Conservation (phyloP, 1,140 invertebrate species). For the Lordiphosa clarofinis region DNA sequence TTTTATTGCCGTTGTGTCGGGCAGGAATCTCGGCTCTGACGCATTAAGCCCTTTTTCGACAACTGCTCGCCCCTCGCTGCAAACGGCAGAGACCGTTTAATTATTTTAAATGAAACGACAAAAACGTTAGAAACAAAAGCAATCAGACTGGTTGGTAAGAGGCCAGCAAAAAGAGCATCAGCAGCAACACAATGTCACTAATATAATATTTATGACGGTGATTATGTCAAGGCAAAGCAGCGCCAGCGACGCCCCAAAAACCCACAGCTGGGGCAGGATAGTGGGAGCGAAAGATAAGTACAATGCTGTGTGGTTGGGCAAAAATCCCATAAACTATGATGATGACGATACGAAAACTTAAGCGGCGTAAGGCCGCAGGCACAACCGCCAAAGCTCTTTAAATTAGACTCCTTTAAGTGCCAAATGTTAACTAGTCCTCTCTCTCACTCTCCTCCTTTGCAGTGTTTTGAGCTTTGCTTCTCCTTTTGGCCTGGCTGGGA, state of each 20-base stretch:
- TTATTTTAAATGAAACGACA: conserved; percentile 17
- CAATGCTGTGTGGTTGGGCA: not conserved
- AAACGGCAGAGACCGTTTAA: conserved; percentile 6
- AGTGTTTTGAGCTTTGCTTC: not conserved
- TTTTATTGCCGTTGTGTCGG: conserved; percentile 16
- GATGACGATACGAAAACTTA: conserved; percentile 5
- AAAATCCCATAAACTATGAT: conserved; percentile 18
- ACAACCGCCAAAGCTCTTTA: conserved; percentile 1
- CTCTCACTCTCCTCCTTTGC: not conserved
- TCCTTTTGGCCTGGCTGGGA: conserved; percentile 8
- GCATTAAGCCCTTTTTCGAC: not conserved
- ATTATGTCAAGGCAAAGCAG: conserved; percentile 48
- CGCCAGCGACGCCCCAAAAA: conserved; percentile 12
- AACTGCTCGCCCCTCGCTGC: not conserved
- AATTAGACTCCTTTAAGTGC: not conserved
- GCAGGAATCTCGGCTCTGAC: conserved; percentile 11
- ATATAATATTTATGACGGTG: conserved; percentile 61
- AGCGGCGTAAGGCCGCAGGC: conserved; percentile 1
- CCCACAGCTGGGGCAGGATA: not conserved
- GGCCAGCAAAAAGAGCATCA: conserved; percentile 19
- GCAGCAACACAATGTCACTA: conserved; percentile 31
- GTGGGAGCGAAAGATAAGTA: conserved; percentile 2
- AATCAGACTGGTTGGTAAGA: conserved; percentile 14
- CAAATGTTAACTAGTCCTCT: not conserved
- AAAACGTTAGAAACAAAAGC: not conserved